Conservation (phyloP, 2,888 invertebrate species). For the Brachynemurus nebulosus region DNA sequence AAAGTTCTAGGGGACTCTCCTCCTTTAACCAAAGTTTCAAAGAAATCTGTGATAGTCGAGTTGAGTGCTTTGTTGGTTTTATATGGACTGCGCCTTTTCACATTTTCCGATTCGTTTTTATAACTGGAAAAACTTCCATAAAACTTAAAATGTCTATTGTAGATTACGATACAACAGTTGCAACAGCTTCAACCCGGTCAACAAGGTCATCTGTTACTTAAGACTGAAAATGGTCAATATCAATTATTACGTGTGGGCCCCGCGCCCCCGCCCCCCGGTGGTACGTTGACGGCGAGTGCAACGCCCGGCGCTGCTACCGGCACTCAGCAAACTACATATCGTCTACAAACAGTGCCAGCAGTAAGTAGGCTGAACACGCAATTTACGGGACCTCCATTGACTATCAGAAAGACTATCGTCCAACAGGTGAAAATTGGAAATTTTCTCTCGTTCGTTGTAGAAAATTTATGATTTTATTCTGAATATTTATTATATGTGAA, state of each 20-base stretch:
- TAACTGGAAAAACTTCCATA: too few relatives aligned
- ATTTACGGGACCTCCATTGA: slow-evolving; percentile 46
- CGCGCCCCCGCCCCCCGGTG: slow-evolving; percentile 46
- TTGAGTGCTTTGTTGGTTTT: too few relatives aligned
- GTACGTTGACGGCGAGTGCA: slow-evolving; percentile 33
- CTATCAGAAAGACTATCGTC: slow-evolving; percentile 43
- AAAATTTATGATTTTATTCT: too few relatives aligned
- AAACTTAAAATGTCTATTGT: slow-evolving; percentile 32
- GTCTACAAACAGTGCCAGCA: slow-evolving; percentile 75
- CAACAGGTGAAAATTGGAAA: slow-evolving; percentile 29
- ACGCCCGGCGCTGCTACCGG: slow-evolving; percentile 39
- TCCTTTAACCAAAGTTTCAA: too few relatives aligned
- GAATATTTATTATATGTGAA: too few relatives aligned
- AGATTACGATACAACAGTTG: slow-evolving; percentile 79
- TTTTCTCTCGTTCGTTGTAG: too few relatives aligned
- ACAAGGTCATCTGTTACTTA: slow-evolving; percentile 79
- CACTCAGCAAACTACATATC: slow-evolving; percentile 53
- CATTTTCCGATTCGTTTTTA: too few relatives aligned
- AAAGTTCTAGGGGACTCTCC: too few relatives aligned
- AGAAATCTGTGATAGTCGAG: too few relatives aligned
- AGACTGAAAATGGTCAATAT: slow-evolving; percentile 94
- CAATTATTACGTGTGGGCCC: slow-evolving; percentile 84
- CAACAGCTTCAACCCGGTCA: slow-evolving; percentile 77
- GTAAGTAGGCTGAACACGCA: slow-evolving; percentile 56
- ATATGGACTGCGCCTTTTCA: too few relatives aligned